Base-by-base conservation (phyloP, 2,113 vertebrate species). In the Phyllostomus hastatus region DNA sequence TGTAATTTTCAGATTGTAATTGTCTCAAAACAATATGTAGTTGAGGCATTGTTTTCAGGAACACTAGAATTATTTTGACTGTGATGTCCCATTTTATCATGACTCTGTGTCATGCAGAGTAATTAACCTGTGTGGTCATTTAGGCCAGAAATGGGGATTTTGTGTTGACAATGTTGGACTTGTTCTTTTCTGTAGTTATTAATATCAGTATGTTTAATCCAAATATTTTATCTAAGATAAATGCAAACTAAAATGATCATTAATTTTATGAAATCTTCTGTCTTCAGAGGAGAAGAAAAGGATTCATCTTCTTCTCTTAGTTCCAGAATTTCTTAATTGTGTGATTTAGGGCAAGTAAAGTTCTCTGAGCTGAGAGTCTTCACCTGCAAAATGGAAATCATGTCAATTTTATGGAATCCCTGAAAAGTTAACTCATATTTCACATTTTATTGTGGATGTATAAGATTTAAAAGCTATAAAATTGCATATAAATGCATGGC, bases 111-210 rank as follows among this genome's bases (percentile, higher is more conserved):
- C n/a, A 76, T 48, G 9, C 14, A 59, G 20, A 33, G 19, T 28
- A 24, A 64, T 69, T 54, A 41, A 70, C 3, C 8, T 10, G 41
- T 4, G 1, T 46, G 43, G 12, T 59, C 31, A 38, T 86, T 73
- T 86, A 87, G 84, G 3, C 70, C 85, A 79, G 72, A 88, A 72
- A 87, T 85, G 54, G 31, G 11, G 35, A 89, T 87, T 95, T 92
- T 72, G 41, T 75, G n/a, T 16, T 69, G 10, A 81, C 6, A 50
- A 54, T 38, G 5, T 14, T 26, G 10, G 33, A 75, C 64, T 59
- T 46, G 4, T 61, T 93, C 17, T 75, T 17, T 61, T 69, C 9
- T 11, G 2, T 5, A 61, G 7, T 41, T 43, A 43, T 67, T 66
- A 76, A 69, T 4, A 52, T 31, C 22, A 75, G 15, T 43, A 14